Percentiles rank a stretch among this genome's conserved stretches.
Conservation (phyloP, 2,113 vertebrate species). For the Micronycteris hirsuta region DNA sequence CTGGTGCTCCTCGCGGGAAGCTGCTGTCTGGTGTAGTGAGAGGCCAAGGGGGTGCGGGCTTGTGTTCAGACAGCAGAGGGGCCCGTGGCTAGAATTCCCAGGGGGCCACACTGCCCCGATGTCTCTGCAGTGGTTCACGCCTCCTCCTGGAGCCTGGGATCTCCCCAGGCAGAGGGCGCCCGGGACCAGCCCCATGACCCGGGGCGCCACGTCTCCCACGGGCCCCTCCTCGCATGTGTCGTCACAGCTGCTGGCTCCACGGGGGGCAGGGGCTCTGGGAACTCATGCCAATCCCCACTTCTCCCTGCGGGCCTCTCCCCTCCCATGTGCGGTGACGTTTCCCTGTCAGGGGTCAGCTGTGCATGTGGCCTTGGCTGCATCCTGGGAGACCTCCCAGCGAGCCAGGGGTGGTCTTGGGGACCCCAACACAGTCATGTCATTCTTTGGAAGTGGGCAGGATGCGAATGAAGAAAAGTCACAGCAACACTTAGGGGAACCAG, state of each 20-base stretch:
- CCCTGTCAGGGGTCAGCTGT: not conserved
- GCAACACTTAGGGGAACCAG: not conserved
- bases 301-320: no score
- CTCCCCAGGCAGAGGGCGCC: not conserved
- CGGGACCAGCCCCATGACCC: not conserved
- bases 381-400: not conserved
- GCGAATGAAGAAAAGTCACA: not conserved
- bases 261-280: not conserved
- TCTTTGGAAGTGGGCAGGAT: not conserved
- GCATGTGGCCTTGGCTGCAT: not conserved
- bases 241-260: not conserved
- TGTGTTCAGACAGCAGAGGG: no score
- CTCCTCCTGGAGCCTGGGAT: not conserved
- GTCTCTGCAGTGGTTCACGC: not conserved
- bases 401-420: not conserved
- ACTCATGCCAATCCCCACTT: fast-evolving
- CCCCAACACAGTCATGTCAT: fast-evolving
- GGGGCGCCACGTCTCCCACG: fast-evolving
- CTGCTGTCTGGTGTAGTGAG: not conserved
- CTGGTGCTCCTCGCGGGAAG: not conserved
- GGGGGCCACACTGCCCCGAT: not conserved
- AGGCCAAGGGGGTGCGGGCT: not conserved
- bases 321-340: not conserved
- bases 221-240: fast-evolving
- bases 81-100: not conserved